Base-by-base conservation (phyloP, 2,113 vertebrate genomes). In the Poeciliopsis retropinna region DNA sequence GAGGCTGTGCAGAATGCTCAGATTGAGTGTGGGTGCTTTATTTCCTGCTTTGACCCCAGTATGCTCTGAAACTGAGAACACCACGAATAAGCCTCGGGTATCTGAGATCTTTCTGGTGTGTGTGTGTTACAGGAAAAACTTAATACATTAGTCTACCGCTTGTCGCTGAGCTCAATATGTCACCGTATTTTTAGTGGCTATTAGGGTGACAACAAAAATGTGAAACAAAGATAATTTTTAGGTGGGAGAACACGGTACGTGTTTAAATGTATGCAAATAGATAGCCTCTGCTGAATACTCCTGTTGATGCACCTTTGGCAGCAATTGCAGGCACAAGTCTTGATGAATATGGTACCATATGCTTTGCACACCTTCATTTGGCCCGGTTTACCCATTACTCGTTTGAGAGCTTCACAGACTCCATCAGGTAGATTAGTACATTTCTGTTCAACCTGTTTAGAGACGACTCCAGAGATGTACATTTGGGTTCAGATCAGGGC, bases 1-100 rank as follows among this genome's bases (percentile, higher is more conserved):
- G 78, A 83, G 44, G 68, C 29, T 76, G 86, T 75, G 82, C 79
- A 60, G 61, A 70, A 75, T 41, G 74, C 71, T 87, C 66, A 83
- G 44, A 78, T 44, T 78, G 41, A 87, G 64, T 47, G 30, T 17
- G 31, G 64, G 47, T 70, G 60, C 69, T 85, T 85, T 64, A 65
- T 80, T 70, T 82, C 31, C 37, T 69, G 72, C 85, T 78, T 64
- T 30, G 30, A 73, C 19, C 60, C 76, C 65, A 60, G 76, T 80
- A 66, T 73, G 70, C 30, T 39, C 41, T 29, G 67, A 62, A 73
- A 31, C 30, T 17, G 19, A 61, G 10, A 28, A 51, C 29, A 62
- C 30, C 73, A n/a, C 22, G 64, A 76, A 41, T 70, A 39, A 32
- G 32, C 51, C 41, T 51, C 1, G 17, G 34, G 75, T 75, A 70